Conservation (phyloP, 1,140 invertebrate genomes). For the Musca vetustissima region DNA sequence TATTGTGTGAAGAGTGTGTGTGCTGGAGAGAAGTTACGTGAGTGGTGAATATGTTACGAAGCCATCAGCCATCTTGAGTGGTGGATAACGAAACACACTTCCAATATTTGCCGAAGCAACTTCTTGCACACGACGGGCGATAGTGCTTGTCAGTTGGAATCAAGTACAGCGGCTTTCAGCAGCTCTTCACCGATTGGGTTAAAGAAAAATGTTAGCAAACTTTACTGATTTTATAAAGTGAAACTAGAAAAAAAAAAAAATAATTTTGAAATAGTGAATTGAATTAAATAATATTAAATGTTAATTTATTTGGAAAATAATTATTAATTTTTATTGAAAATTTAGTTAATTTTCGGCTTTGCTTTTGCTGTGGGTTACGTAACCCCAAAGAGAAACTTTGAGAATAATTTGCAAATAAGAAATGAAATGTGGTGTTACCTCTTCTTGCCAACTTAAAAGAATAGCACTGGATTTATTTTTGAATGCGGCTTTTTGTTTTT, state of each 20-base stretch:
- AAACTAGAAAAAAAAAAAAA: neutral
- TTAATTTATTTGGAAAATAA: neutral
- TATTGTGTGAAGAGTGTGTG: too few species aligned
- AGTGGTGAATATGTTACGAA: neutral
- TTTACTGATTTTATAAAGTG: neutral
- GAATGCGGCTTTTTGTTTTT: neutral
- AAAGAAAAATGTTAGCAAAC: conserved; percentile 10
- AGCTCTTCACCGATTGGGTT: neutral
- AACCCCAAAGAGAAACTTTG: neutral
- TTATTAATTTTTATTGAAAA: neutral
- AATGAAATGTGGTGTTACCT: too few species aligned
- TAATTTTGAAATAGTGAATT: neutral
- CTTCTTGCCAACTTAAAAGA: neutral
- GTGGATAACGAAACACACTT: neutral
- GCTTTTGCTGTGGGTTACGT: conserved; percentile 18
- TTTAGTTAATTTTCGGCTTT: neutral
- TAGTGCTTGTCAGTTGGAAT: conserved; percentile 20
- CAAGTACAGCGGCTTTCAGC: conserved; percentile 19
- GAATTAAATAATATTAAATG: neutral
- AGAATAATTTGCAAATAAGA: neutral
- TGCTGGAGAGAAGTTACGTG: too few species aligned
- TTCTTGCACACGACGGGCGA: conserved; percentile 2
- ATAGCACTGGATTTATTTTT: neutral
- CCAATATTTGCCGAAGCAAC: conserved; percentile 14
- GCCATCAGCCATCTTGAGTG: conserved; percentile 14